Conservation (phyloP, 2,888 invertebrate species). For the Tachina fera region DNA sequence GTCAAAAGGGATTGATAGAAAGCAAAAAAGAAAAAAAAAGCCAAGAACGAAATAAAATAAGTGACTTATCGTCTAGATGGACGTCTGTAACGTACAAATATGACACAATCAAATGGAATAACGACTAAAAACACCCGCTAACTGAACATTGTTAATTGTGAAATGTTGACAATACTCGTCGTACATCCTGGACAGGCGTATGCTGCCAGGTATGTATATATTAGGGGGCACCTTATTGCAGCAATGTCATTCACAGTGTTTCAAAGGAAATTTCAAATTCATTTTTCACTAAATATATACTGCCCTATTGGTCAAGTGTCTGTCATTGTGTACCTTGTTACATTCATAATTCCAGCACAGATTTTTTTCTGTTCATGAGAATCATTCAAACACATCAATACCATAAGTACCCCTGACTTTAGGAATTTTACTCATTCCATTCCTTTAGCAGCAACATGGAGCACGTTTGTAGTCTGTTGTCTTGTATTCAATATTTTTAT, state of each 20-base stretch:
- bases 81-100: slow-evolving; percentile 70
- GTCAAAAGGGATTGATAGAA: slow-evolving; percentile 23
- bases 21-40: not conserved
- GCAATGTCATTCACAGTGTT: not conserved
- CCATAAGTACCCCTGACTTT: slow-evolving; percentile 22
- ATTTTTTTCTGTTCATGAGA: slow-evolving; percentile 58
- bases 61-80: slow-evolving; percentile 68
- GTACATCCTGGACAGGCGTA: slow-evolving; percentile 51
- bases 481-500: slow-evolving; percentile 22
- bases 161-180: slow-evolving; percentile 67
- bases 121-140: slow-evolving; percentile 72
- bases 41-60: slow-evolving; percentile 63
- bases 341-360: slow-evolving; percentile 68
- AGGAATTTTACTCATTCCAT: not conserved
- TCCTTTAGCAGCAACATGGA: slow-evolving; percentile 12
- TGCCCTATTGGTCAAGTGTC: slow-evolving; percentile 27
- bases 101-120: slow-evolving; percentile 71
- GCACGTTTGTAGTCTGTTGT: slow-evolving; percentile 39
- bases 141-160: slow-evolving; percentile 72
- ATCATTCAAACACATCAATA: slow-evolving; percentile 60
- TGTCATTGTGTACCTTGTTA: slow-evolving; percentile 25
- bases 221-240: not conserved
- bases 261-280: not conserved
- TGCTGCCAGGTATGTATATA: not conserved
- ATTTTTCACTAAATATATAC: not conserved